Evolutionary conservation across 2,888 invertebrate species (phyloP), one percentile per base, ranked within the genome.

Genomic region (Microctonus hyperodae): DNA sequence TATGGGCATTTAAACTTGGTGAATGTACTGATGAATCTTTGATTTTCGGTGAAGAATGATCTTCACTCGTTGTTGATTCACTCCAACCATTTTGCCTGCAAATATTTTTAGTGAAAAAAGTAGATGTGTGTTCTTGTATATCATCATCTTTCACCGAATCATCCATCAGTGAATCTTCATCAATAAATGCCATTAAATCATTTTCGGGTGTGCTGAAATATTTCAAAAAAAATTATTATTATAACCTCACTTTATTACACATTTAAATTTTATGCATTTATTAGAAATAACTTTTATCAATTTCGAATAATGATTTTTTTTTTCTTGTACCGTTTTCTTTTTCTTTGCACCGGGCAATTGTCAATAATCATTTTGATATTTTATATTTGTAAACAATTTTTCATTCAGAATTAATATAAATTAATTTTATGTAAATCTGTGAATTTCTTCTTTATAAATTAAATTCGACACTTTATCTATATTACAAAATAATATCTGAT

Each of bases 111-210:
- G 76, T 64, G 20, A 57, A 77, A 72, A 77, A 72, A n/a, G 77
- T 75, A 13, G 81, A 77, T 31, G 80, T 74, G 25, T 76, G 75
- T 22, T 87, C 88, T 70, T 87, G 86, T 74, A 87, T 23, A 7
- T 67, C 88, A 73, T 89, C 81, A 1, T 81, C 78, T 44, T 76
- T 74, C 22, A 79, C 76, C 59, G 77, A 77, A 35, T 81, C 80
- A 31, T 80, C 89, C 65, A 88, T 87, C 25, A 87, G 86, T n/a
- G 88, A 87, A 79, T 89, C 89, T 16, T 92, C 92, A 82, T 93
- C 93, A 71, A 93, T 92, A 75, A 92, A 92, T 31, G 90, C 90
- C 87, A 92, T 89, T 73, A 90, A 86, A 79, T 93, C 92, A 70
- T 90, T 88, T 79, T 93, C 92, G 0, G 93, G 83, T 3, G 83